These are phyloP conservation scores for western clawed frog (Xenopus tropicalis) DNA, from an alignment of 2,113 vertebrate species.

Conservation along the genomic window UCB_Xtro_10.0 CM004444.2:85621001-85621500, in stretches of 20 bases:
- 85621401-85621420: no score
- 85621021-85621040: slow-evolving; percentile 3
- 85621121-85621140: slow-evolving; percentile 21
- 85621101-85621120: background rate
- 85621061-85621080: slow-evolving; percentile 3
- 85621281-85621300: no score
- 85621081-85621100: slow-evolving; percentile 6
- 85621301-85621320: no score
- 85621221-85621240: background rate
- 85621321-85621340: no score
- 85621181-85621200: slow-evolving; percentile 1
- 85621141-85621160: slow-evolving; percentile 14
- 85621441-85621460: no score
- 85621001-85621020: background rate
- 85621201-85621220: background rate
- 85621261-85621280: background rate
- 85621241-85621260: background rate
- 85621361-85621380: no score
- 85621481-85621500: no score
- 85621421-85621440: no score
- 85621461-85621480: no score
- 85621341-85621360: background rate
- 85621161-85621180: slow-evolving; percentile 10
- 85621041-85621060: slow-evolving; percentile 3
- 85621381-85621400: no score